Evolutionary conservation across 2,888 invertebrate genomes (phyloP), one percentile per base, ranked within the genome.

Genomic region (Podotricha telesiphe): DNA sequence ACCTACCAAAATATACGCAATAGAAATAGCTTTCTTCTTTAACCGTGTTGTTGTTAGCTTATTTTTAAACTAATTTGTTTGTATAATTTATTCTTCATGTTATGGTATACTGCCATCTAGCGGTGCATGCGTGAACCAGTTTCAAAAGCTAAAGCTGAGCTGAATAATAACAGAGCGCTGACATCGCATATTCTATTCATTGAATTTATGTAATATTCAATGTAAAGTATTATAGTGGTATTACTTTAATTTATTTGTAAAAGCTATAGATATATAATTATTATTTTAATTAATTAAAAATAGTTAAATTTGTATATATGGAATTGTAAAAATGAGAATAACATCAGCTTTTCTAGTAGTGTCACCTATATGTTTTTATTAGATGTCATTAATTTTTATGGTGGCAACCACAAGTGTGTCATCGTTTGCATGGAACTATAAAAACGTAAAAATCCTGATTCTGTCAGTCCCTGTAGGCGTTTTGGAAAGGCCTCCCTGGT

Each of bases 41-140:
- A n/a, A n/a, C n/a, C n/a, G n/a, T n/a, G n/a, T n/a, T n/a, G n/a
- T n/a, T n/a, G n/a, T n/a, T n/a, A n/a, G n/a, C n/a, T n/a, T n/a
- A n/a, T n/a, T n/a, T n/a, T n/a, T n/a, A n/a, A n/a, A 13, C 7
- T 42, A 13, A 13, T 13, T 28, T 28, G 28, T 42, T 42, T 22
- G 11, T 28, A 11, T 45, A 22, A 17, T n/a, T 45, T 11, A 55
- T 55, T 40, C n/a, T 11, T 45, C 20, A 13, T n/a, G 0, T 11
- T 17, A 2, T 45, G 0, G 45, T 28, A 28, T 42, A 50, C n/a
- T 58, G 58, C 70, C 67, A 70, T 65, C 70, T 70, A 64, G 51
- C 51, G 47, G 17, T 7, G n/a, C 4, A 40, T 19, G 13, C 10
- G 8, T 8, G n/a, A 67, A 70, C 70, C 45, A 5, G n/a, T 64